phyloP scores from a whole-genome alignment of 92 coral and sea anemone genomes.

The Epizoanthus scotinus region DNA sequence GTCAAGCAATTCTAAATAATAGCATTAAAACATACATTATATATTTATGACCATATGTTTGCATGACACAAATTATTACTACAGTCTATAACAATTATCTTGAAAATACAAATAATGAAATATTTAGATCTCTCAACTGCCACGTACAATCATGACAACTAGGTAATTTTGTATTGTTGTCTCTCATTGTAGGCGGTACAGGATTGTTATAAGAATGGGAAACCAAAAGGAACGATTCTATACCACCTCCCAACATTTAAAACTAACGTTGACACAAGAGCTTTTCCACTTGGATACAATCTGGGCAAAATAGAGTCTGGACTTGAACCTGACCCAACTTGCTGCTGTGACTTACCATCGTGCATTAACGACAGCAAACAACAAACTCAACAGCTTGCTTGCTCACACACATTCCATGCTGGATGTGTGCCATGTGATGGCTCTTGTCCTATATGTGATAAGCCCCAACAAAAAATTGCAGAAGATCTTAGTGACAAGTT shows the following conservation, averaged over 20 bases:
- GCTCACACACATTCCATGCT: slow-evolving; percentile 13
- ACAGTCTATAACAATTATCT: too few species aligned
- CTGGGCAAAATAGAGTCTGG: background rate
- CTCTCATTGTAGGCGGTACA: slow-evolving; percentile 2
- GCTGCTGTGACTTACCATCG: slow-evolving; percentile 1
- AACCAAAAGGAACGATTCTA: background rate
- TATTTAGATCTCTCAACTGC: too few species aligned
- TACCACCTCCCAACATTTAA: slow-evolving; percentile 9
- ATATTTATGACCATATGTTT: too few species aligned
- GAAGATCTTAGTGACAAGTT: slow-evolving; percentile 33
- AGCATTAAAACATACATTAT: too few species aligned
- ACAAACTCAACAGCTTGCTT: background rate
- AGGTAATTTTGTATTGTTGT: too few species aligned
- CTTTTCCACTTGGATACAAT: slow-evolving; percentile 13
- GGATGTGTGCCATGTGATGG: slow-evolving; percentile 5
- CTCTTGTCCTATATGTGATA: slow-evolving; percentile 12
- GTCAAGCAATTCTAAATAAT: too few species aligned
- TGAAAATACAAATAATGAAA: too few species aligned
- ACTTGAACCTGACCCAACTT: slow-evolving; percentile 3
- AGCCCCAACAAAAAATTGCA: slow-evolving; percentile 35
- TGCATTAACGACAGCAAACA: background rate
- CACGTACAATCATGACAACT: too few species aligned
- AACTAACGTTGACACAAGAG: slow-evolving; percentile 6
- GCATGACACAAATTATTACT: too few species aligned
- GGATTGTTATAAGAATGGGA: slow-evolving; percentile 1